These are phyloP conservation scores for Gorsachius goisagi DNA, from an alignment of 2,113 vertebrate species.

Conservation along the genomic window DNA sequence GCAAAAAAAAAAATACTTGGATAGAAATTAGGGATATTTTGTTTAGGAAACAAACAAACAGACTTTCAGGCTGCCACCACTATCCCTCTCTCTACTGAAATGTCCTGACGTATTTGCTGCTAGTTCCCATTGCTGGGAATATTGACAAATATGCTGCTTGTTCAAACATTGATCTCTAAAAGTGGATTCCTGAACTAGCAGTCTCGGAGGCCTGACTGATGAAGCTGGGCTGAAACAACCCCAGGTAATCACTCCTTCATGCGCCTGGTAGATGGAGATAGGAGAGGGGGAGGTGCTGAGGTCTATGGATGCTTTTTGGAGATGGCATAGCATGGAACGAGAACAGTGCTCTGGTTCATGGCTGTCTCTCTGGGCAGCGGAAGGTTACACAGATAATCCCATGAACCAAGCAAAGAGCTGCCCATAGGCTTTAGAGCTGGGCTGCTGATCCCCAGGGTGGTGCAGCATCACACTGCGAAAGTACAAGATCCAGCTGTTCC, in stretches of 20 bases:
- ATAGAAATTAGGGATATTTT: not conserved
- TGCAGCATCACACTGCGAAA: not conserved
- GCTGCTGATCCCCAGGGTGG: not conserved
- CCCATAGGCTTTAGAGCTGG: not conserved
- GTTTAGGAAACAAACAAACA: not conserved
- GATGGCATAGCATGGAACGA: not conserved
- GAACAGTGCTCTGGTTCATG: not conserved
- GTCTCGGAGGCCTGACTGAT: not conserved
- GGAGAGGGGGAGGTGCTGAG: not conserved
- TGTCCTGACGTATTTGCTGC: not conserved
- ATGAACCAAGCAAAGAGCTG: not conserved
- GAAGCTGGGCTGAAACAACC: not conserved
- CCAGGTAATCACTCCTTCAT: not conserved
- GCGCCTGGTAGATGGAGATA: not conserved
- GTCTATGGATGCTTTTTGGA: not conserved
- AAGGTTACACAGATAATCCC: not conserved
- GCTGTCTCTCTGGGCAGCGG: not conserved
- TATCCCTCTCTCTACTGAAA: not conserved
- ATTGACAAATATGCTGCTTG: not conserved
- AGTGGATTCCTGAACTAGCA: not conserved
- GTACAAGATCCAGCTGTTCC: not conserved
- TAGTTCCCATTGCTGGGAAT: not conserved
- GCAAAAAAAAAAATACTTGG: not conserved
- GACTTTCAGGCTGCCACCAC: not conserved
- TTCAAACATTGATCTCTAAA: not conserved